Evolutionary conservation across 2,113 vertebrate genomes (phyloP).

Genomic region (Monopterus albus): DNA sequence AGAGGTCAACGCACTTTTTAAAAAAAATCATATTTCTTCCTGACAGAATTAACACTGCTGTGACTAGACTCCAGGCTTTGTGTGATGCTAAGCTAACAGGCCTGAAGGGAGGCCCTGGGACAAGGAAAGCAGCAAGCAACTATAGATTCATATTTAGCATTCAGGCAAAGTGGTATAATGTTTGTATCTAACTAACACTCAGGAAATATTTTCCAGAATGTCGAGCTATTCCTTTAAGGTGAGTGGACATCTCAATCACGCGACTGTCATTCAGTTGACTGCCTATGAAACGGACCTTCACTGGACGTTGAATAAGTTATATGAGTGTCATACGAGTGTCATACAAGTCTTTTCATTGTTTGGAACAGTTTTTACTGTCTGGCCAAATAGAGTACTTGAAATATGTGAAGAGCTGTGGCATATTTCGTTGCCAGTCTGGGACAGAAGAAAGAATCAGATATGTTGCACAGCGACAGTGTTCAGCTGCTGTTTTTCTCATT

Average conservation of each 20-base stretch:
- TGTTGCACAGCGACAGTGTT: background rate
- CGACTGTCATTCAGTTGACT: too few species aligned
- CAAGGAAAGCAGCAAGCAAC: too few species aligned
- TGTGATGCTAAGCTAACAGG: background rate
- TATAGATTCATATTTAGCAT: background rate
- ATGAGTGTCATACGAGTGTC: background rate
- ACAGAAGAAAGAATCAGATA: background rate
- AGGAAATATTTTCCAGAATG: background rate
- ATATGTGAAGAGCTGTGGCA: background rate
- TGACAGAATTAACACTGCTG: too few species aligned
- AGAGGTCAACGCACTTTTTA: too few species aligned
- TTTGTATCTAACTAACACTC: background rate
- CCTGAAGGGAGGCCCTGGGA: too few species aligned
- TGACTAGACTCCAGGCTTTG: too few species aligned
- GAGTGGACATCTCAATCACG: background rate
- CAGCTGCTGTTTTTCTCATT: background rate
- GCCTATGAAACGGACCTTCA: background rate
- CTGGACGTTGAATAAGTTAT: background rate
- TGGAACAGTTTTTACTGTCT: constrained; percentile 1
- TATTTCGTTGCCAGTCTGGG: background rate
- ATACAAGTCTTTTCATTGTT: constrained; percentile 1
- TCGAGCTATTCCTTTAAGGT: background rate
- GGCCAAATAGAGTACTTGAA: background rate
- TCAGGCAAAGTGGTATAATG: background rate
- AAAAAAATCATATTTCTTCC: too few species aligned